Percentiles rank a stretch among this genome's conserved stretches.
phyloP scores from a whole-genome alignment of 2,888 invertebrate genomes.

The Mythimna impura region DNA sequence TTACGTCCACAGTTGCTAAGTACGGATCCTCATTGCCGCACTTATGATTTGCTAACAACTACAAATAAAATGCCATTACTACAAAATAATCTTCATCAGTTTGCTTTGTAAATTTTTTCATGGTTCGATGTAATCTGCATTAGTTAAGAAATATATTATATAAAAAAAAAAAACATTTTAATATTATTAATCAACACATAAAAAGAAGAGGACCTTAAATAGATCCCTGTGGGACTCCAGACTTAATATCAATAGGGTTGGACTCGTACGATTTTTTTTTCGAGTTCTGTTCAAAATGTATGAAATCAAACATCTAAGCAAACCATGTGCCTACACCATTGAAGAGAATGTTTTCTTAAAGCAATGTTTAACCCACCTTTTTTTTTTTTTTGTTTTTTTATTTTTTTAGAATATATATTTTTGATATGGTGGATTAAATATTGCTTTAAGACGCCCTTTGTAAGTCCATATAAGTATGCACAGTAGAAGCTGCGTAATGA shows the following conservation, averaged over 20 bases:
- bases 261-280: not conserved
- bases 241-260: not conserved
- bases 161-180: not conserved
- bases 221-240: not conserved
- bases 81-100: no score
- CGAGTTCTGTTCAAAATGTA: not conserved
- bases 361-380: not conserved
- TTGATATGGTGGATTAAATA: no score
- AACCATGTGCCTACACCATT: not conserved
- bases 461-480: not conserved
- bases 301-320: not conserved
- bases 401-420: no score
- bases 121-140: not conserved
- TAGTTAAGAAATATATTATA: not conserved
- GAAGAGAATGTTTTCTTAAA: not conserved
- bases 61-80: constrained; percentile 10
- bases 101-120: not conserved
- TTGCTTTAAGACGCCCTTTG: not conserved
- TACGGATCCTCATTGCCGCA: constrained; percentile 27
- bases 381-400: no score
- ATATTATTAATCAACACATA: not conserved
- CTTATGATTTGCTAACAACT: constrained; percentile 51
- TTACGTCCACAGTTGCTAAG: constrained; percentile 50
- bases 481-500: not conserved
- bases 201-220: not conserved